Evolutionary conservation across 2,888 invertebrate genomes (phyloP), one percentile per base, ranked within the genome.

Genomic region (Nemoura dubitans): DNA sequence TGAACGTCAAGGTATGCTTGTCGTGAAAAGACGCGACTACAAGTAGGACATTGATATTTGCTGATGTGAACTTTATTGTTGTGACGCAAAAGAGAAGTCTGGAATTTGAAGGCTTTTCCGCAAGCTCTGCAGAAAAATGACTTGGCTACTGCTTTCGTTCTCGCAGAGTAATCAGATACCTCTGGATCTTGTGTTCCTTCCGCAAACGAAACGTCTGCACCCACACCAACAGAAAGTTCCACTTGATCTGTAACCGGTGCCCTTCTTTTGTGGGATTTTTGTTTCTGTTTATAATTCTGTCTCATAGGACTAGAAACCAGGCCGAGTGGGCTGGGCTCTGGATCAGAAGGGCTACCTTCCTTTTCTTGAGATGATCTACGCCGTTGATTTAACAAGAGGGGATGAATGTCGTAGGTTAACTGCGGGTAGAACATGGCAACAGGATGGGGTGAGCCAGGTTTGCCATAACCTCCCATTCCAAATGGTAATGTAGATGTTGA

Each of bases 11-110:
- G 88, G 87, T 89, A 89, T 10, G 89, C 89, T 83, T 89, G 89
- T 27, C 89, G 88, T 36, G 89, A 89, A 86, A 89, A 89, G 10
- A 89, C 89, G 27, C 89, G 88, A 85, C 88, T 88, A 86, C 89
- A 89, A 21, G 89, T 89, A 25, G 89, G 89, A 87, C 89, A 89
- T 86, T 89, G 89, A 59, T 89, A 89, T 86, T 89, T 89, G 86
- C 89, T 89, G 80, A 89, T 89, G 85, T 89, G 89, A 14, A 89
- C 89, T 86, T 89, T 89, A 80, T 89, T 89, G 83, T 89, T 89
- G 85, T 89, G 89, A 76, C 89, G 89, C 76, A 89, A 88, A 29
- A 89, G 87, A 5, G 89, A 89, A 28, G 89, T 89, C 83, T 89
- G 89, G 78, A 89, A 89, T 86, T 89, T 89, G 86, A 89, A 89